These are phyloP conservation scores for Orthosia cruda DNA, from an alignment of 2,888 invertebrate species.

Conservation along the genomic window DNA sequence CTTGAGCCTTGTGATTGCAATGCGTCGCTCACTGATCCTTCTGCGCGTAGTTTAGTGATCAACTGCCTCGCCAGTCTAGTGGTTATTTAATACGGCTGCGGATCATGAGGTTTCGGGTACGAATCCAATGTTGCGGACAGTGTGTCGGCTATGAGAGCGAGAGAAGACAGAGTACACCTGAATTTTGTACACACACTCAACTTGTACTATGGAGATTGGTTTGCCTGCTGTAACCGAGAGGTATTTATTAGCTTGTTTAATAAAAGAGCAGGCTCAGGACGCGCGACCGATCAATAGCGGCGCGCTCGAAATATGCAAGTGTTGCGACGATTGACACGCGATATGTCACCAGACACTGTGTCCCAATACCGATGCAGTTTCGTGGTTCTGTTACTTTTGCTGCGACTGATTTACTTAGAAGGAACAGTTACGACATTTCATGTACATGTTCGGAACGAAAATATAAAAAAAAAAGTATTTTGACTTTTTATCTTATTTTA, in stretches of 20 bases:
- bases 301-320: constrained; percentile 1
- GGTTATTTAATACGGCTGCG: not conserved
- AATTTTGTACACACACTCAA: not conserved
- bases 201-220: not conserved
- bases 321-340: constrained; percentile 19
- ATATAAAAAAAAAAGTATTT: too few species aligned
- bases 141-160: not conserved
- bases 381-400: constrained; percentile 7
- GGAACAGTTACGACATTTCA: not conserved
- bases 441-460: not conserved
- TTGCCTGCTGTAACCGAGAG: not conserved
- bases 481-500: too few species aligned
- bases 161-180: not conserved
- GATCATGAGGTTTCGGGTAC: not conserved
- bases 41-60: not conserved
- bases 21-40: constrained; percentile 1
- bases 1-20: not conserved
- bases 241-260: not conserved
- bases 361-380: constrained; percentile 26
- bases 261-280: not conserved
- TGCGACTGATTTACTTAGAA: constrained; percentile 14
- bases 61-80: not conserved
- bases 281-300: not conserved
- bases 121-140: not conserved
- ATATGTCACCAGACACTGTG: constrained; percentile 45